phyloP scores from a whole-genome alignment of 2,113 vertebrate species.

The Apodemus sylvaticus region DNA sequence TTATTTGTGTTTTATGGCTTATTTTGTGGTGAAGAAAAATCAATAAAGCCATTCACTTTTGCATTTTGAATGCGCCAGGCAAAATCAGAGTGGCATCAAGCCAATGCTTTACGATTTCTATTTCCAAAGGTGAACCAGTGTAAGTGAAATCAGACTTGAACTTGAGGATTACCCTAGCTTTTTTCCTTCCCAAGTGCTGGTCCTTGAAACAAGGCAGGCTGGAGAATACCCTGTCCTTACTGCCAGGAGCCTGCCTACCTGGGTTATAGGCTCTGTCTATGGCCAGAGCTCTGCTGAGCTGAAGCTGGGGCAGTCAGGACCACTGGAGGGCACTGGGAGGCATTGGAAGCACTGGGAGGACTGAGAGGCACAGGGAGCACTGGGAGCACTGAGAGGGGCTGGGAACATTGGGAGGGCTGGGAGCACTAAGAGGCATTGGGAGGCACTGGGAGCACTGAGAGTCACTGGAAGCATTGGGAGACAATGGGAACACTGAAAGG shows the following conservation, averaged over 20 bases:
- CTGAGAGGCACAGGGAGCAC: too few relatives aligned
- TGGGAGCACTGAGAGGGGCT: too few relatives aligned
- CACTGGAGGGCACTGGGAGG: too few relatives aligned
- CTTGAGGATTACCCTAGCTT: not conserved
- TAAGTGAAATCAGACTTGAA: slow-evolving; percentile 5
- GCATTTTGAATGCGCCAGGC: slow-evolving; percentile 52
- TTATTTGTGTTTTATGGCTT: slow-evolving; percentile 69
- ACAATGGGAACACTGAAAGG: not conserved
- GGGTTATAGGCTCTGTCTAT: not conserved
- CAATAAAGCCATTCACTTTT: slow-evolving; percentile 58
- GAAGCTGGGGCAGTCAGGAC: not conserved
- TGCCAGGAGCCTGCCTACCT: too few relatives aligned
- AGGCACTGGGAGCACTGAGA: too few relatives aligned
- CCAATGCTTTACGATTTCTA: not conserved
- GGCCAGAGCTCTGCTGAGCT: not conserved
- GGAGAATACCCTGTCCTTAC: not conserved
- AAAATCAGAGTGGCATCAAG: slow-evolving; percentile 33
- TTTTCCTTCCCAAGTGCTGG: not conserved
- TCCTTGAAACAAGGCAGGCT: not conserved
- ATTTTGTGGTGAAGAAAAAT: slow-evolving; percentile 66
- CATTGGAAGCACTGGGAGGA: too few relatives aligned
- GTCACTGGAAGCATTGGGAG: too few relatives aligned
- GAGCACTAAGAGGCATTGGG: too few relatives aligned
- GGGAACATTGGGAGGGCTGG: too few relatives aligned
- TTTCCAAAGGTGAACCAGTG: slow-evolving; percentile 16